Percentiles rank a stretch among this genome's conserved stretches.
Evolutionary conservation across 92 coral and sea anemone species (phyloP).

Genomic region (Epizoanthus illoricatus): DNA sequence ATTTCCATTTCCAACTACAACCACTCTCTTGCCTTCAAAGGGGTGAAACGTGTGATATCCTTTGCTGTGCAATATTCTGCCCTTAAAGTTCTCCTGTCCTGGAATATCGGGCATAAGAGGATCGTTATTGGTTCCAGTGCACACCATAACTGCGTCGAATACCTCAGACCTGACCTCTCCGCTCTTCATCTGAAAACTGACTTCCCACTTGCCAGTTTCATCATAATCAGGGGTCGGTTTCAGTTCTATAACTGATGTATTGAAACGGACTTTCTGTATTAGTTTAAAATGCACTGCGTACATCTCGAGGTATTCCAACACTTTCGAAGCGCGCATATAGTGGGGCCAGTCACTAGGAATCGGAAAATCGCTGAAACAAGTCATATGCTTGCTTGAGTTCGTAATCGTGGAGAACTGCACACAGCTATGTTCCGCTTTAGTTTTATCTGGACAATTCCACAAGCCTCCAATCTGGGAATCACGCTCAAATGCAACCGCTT

Average conservation of each 20-base stretch:
- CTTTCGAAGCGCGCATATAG: slow-evolving; percentile 44
- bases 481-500: slow-evolving; percentile 80
- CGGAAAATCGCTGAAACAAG: slow-evolving; percentile 81
- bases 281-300: slow-evolving; percentile 74
- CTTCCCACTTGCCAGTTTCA: slow-evolving; percentile 69
- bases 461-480: slow-evolving; percentile 74
- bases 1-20: slow-evolving; percentile 82
- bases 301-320: slow-evolving; percentile 66
- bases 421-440: slow-evolving; percentile 47
- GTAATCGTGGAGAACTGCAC: slow-evolving; percentile 60
- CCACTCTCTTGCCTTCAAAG: slow-evolving; percentile 71
- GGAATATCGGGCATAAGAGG: slow-evolving; percentile 55
- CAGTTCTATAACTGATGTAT: slow-evolving; percentile 51
- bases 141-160: slow-evolving; percentile 80
- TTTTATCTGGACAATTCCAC: slow-evolving; percentile 68
- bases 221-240: slow-evolving; percentile 42
- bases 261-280: slow-evolving; percentile 64
- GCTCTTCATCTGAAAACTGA: slow-evolving; percentile 42
- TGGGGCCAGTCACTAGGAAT: slow-evolving; percentile 80
- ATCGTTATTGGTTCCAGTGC: slow-evolving; percentile 53
- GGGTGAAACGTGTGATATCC: slow-evolving; percentile 72
- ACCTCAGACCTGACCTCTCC: slow-evolving; percentile 39
- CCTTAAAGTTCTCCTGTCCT: slow-evolving; percentile 67
- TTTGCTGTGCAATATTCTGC: slow-evolving; percentile 70
- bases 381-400: slow-evolving; percentile 72